phyloP scores from a whole-genome alignment of 2,888 invertebrate species.

The Neria commutata region DNA sequence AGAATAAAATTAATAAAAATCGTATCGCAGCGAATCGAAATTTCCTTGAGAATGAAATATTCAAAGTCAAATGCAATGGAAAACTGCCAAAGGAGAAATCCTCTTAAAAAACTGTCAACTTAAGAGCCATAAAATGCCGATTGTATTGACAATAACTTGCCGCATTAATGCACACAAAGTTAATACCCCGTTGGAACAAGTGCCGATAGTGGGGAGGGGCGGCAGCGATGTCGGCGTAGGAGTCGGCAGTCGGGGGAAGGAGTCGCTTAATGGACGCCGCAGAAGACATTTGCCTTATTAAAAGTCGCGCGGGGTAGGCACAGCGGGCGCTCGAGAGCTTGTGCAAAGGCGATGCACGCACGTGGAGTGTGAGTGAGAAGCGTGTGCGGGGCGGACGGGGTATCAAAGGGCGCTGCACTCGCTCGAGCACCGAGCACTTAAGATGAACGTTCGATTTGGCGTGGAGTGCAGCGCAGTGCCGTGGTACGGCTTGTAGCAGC shows the following conservation, averaged over 20 bases:
- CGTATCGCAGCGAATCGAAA: background rate
- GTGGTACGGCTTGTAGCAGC: no score
- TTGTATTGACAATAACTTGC: constrained; percentile 55
- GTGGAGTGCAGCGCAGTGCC: background rate
- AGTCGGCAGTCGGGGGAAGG: background rate
- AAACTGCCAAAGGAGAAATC: background rate
- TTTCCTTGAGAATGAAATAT: background rate
- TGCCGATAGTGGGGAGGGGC: constrained; percentile 27
- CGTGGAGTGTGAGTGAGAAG: no score
- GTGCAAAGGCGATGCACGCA: no score
- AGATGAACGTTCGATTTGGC: constrained; percentile 36
- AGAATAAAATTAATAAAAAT: no score
- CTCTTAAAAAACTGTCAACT: constrained; percentile 47
- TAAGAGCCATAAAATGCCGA: constrained; percentile 50
- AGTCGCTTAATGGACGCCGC: constrained; percentile 17
- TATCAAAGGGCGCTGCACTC: constrained; percentile 9
- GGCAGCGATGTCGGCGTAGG: background rate
- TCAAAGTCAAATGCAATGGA: background rate
- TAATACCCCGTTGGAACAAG: constrained; percentile 33
- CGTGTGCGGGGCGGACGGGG: constrained; percentile 10
- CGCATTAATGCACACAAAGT: constrained; percentile 51
- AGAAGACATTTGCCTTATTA: constrained; percentile 28
- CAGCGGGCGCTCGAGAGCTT: constrained; percentile 26
- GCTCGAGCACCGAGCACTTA: constrained; percentile 41
- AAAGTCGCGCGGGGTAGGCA: constrained; percentile 26